A percentile compares a stretch with the other conserved stretches of the same genome.
These are phyloP conservation scores for Nomada goodeniana DNA, from an alignment of 2,888 invertebrate genomes.

Conservation along the genomic window DNA sequence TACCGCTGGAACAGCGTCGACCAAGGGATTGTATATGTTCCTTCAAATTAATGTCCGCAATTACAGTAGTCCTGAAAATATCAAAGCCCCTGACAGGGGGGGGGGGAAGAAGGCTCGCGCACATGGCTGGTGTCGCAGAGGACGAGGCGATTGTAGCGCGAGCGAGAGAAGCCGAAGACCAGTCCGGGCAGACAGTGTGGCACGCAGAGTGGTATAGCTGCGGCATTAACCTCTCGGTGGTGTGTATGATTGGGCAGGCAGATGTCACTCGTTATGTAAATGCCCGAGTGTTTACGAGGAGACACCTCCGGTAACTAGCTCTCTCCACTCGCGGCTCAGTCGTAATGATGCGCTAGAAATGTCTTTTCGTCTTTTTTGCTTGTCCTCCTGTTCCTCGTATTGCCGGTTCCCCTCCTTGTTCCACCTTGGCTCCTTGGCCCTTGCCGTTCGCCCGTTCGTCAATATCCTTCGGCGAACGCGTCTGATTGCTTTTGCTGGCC, in stretches of 20 bases:
- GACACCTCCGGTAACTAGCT: slow-evolving; percentile 79
- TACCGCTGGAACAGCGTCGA: no score
- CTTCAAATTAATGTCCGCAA: no score
- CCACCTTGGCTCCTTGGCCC: slow-evolving; percentile 5
- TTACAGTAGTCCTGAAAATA: neutral
- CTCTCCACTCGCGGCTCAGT: slow-evolving; percentile 68
- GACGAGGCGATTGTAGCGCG: slow-evolving; percentile 2
- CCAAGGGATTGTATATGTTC: no score
- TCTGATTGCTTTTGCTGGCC: slow-evolving; percentile 38
- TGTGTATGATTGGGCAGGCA: slow-evolving; percentile 80
- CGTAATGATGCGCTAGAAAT: slow-evolving; percentile 73
- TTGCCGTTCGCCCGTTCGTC: slow-evolving; percentile 40
- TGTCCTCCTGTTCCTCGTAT: slow-evolving; percentile 38
- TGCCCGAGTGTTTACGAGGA: slow-evolving; percentile 81
- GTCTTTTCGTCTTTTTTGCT: slow-evolving; percentile 59
- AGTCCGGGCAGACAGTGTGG: slow-evolving; percentile 48
- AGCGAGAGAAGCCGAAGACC: slow-evolving; percentile 43
- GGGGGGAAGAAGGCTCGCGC: neutral
- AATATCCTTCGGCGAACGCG: slow-evolving; percentile 45
- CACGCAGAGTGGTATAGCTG: slow-evolving; percentile 59
- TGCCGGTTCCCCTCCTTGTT: slow-evolving; percentile 15
- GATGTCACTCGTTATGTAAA: slow-evolving; percentile 84
- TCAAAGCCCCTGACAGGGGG: neutral
- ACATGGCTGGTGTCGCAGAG: neutral
- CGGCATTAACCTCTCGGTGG: slow-evolving; percentile 69